A percentile compares a stretch with the other conserved stretches of the same genome.
Evolutionary conservation across 2,113 vertebrate genomes (phyloP).

Genomic region (Redunca redunca): DNA sequence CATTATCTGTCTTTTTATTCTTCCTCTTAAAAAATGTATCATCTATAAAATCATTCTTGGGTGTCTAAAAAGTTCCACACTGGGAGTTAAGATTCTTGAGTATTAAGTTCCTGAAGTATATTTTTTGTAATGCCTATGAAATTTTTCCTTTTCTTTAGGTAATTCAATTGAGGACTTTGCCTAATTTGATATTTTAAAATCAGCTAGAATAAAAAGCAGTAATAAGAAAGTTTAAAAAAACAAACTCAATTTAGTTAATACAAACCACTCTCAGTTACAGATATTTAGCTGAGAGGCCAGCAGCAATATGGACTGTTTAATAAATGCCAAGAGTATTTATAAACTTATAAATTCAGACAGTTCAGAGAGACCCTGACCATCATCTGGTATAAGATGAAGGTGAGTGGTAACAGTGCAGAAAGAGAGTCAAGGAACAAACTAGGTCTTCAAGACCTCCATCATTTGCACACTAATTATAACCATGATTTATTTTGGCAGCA

Average conservation of each 20-base stretch:
- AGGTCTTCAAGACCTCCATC: background rate
- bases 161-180: background rate
- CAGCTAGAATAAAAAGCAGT: background rate
- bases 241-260: background rate
- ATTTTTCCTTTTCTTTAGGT: background rate
- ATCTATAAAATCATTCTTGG: conserved; percentile 19
- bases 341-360: background rate
- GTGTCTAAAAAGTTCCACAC: background rate
- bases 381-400: background rate
- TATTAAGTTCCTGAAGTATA: background rate
- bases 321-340: background rate
- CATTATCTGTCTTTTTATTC: background rate
- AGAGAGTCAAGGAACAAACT: background rate
- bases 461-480: background rate
- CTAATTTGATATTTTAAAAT: conserved; percentile 14
- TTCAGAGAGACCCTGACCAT: background rate
- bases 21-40: background rate
- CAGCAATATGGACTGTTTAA: background rate
- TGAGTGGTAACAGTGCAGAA: background rate
- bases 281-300: background rate
- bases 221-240: background rate
- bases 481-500: background rate
- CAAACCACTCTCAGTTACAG: background rate
- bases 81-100: background rate
- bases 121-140: background rate